Evolutionary conservation across 2,113 vertebrate genomes (phyloP).

Genomic region (Syrmaticus mikado): DNA sequence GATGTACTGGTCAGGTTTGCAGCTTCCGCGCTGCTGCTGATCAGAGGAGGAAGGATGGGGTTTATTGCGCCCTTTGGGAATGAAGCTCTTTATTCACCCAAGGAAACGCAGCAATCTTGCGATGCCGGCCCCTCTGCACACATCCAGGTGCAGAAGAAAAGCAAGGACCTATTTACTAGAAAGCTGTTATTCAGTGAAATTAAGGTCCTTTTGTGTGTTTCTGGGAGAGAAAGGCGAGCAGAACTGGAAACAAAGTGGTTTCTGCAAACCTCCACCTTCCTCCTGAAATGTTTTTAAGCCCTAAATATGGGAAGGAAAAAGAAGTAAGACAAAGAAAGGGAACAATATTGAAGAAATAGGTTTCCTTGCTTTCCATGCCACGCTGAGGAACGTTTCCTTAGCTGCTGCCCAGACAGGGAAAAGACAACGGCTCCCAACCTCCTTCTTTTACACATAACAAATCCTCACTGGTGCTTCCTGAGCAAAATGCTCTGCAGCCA

Average conservation of each 20-base stretch:
- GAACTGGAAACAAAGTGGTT: not conserved
- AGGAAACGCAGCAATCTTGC: not conserved
- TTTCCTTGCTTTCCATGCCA: not conserved
- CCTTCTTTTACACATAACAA: not conserved
- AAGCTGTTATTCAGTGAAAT: not conserved
- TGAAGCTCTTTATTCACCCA: not conserved
- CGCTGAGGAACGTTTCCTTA: not conserved
- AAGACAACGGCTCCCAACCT: not conserved
- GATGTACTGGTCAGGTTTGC: constrained; percentile 81
- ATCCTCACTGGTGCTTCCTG: not conserved
- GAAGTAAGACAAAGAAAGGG: not conserved
- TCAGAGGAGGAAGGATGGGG: constrained; percentile 64
- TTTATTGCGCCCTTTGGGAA: constrained; percentile 52
- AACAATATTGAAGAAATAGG: not conserved
- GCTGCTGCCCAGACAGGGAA: not conserved
- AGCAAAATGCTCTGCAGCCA: not conserved
- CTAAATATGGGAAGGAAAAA: not conserved
- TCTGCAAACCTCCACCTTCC: not conserved
- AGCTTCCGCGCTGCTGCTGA: constrained; percentile 71
- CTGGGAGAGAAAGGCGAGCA: not conserved
- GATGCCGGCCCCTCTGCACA: accelerated
- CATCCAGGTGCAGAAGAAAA: constrained; percentile 11
- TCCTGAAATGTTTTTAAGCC: not conserved
- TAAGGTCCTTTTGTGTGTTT: not conserved
- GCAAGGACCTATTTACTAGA: not conserved